Evolutionary conservation across 1,140 invertebrate species (phyloP).

Genomic region (Formica exsecta): DNA sequence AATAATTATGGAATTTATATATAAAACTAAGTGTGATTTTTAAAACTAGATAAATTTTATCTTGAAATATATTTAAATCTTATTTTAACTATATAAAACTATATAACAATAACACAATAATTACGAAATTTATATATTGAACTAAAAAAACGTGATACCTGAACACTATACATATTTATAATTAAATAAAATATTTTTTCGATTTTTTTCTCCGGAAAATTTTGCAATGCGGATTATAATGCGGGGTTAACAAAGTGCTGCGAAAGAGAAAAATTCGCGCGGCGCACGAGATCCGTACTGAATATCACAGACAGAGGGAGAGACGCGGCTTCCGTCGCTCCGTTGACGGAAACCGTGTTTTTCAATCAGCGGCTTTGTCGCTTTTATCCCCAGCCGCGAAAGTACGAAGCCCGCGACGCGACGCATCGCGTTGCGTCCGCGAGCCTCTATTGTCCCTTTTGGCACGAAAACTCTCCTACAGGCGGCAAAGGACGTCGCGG

Average conservation of each 20-base stretch:
- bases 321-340: slow-evolving; percentile 51
- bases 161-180: neutral
- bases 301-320: slow-evolving; percentile 43
- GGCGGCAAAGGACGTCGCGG: slow-evolving; percentile 21
- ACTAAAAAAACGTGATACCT: neutral
- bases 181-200: slow-evolving; percentile 20
- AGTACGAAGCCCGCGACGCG: slow-evolving; percentile 62
- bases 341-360: slow-evolving; percentile 64
- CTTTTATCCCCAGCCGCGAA: slow-evolving; percentile 73
- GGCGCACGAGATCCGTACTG: slow-evolving; percentile 22
- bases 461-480: slow-evolving; percentile 63
- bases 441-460: slow-evolving; percentile 64
- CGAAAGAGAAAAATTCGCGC: slow-evolving; percentile 46
- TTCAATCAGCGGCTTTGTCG: slow-evolving; percentile 72
- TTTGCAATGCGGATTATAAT: neutral
- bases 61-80: no score
- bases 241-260: slow-evolving; percentile 48
- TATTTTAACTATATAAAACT: no score
- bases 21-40: neutral
- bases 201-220: neutral
- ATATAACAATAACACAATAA: neutral
- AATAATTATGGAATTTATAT: neutral
- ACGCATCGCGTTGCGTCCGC: slow-evolving; percentile 38
- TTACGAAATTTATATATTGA: neutral
- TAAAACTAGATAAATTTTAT: neutral